Conservation (phyloP, 2,113 vertebrate genomes). For the Tretioscincus oriximinensis region DNA sequence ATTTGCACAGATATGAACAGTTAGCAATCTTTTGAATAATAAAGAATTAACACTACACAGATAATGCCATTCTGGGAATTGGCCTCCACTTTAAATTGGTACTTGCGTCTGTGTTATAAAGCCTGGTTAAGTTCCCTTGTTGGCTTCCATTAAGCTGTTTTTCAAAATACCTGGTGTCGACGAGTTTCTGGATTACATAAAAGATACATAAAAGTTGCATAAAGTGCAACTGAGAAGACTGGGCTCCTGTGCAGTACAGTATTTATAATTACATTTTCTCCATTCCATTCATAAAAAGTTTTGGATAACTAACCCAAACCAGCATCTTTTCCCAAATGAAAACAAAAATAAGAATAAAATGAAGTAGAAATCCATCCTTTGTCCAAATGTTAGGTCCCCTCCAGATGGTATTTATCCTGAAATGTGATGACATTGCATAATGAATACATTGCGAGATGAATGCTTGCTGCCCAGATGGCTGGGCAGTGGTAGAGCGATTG, state of each 20-base stretch:
- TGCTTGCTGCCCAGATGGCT: too few species aligned
- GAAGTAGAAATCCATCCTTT: background rate
- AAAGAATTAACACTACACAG: constrained; percentile 69
- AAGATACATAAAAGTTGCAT: background rate
- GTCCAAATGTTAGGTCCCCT: too few species aligned
- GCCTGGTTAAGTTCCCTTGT: constrained; percentile 43
- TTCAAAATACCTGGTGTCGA: constrained; percentile 32
- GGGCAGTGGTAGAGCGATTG: too few species aligned
- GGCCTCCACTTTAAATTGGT: constrained; percentile 53
- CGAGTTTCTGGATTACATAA: constrained; percentile 22
- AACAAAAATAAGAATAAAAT: background rate
- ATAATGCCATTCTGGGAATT: constrained; percentile 68
- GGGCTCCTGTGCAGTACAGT: background rate
- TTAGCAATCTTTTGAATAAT: constrained; percentile 71
- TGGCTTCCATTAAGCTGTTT: constrained; percentile 53
- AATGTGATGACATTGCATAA: too few species aligned
- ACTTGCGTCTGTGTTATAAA: constrained; percentile 51
- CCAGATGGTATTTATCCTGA: too few species aligned
- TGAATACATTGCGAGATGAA: too few species aligned
- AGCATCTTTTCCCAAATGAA: background rate
- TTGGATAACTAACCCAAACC: background rate
- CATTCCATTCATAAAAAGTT: background rate
- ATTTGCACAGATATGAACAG: constrained; percentile 66
- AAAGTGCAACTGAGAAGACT: background rate
- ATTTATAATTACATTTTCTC: background rate